phyloP scores from a whole-genome alignment of 2,888 invertebrate genomes.

The Catonia carolina region DNA sequence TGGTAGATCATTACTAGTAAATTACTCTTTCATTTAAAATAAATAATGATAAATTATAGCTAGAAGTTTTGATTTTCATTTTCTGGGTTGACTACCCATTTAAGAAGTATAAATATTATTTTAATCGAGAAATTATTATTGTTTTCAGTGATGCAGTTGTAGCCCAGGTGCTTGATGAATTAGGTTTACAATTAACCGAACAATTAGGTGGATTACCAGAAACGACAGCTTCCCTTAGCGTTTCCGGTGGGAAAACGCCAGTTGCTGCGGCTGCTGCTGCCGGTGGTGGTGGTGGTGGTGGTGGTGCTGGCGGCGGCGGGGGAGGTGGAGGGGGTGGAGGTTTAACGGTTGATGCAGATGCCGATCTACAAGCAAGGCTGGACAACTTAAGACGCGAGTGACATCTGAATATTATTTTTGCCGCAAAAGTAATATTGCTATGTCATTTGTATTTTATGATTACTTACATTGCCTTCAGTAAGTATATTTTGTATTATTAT shows the following conservation, averaged over 20 bases:
- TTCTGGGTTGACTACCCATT: too few relatives aligned
- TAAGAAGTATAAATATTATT: too few relatives aligned
- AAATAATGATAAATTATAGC: too few relatives aligned
- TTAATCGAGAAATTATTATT: too few relatives aligned
- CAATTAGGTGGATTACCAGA: conserved; percentile 83
- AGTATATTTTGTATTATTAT: too few relatives aligned
- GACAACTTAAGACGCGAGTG: conserved; percentile 88
- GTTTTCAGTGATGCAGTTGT: conserved; percentile 82
- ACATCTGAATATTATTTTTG: too few relatives aligned
- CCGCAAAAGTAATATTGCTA: too few relatives aligned
- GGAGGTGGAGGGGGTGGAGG: conserved; percentile 43
- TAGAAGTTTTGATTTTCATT: too few relatives aligned
- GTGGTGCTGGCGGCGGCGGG: conserved; percentile 50
- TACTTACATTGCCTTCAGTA: too few relatives aligned
- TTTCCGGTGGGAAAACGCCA: conserved; percentile 55
- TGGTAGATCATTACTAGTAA: too few relatives aligned
- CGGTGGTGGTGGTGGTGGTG: conserved; percentile 42
- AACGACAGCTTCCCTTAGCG: conserved; percentile 52
- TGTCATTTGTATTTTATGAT: too few relatives aligned
- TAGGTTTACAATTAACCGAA: conserved; percentile 91
- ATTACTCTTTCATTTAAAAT: too few relatives aligned
- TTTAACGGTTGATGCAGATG: conserved; percentile 77
- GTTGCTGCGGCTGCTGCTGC: conserved; percentile 51
- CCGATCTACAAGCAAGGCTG: conserved; percentile 92
- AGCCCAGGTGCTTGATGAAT: conserved; percentile 92